Conservation (phyloP, 2,888 invertebrate genomes). For the Athalia cordata region DNA sequence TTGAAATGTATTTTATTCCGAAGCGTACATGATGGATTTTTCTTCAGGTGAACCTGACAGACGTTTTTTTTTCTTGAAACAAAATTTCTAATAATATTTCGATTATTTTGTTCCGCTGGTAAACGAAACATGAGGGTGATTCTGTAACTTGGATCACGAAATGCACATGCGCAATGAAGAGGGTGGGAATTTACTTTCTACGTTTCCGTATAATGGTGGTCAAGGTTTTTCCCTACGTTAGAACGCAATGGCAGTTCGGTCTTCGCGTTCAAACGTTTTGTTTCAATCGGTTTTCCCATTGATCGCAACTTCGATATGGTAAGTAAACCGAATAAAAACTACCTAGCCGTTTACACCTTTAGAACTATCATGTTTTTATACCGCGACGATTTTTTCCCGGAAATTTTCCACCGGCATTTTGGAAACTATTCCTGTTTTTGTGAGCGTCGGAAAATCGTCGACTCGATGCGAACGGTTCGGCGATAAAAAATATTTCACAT, state of each 20-base stretch:
- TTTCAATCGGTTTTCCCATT: constrained; percentile 14
- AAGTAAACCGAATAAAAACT: not conserved
- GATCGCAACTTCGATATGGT: constrained; percentile 2
- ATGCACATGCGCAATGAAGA: constrained; percentile 4
- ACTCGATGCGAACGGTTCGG: too few relatives aligned
- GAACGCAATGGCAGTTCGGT: constrained; percentile 26
- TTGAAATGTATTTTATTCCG: not conserved
- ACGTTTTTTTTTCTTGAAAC: not conserved
- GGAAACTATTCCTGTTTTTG: too few relatives aligned
- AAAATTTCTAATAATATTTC: not conserved
- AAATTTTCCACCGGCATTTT: too few relatives aligned
- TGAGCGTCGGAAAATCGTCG: too few relatives aligned
- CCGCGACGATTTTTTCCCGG: too few relatives aligned
- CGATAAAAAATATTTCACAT: too few relatives aligned
- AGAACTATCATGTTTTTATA: too few relatives aligned
- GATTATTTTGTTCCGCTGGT: too few relatives aligned
- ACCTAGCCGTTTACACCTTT: too few relatives aligned
- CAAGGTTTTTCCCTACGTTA: constrained; percentile 5
- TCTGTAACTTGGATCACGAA: not conserved
- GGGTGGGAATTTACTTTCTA: not conserved
- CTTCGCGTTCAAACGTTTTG: constrained; percentile 29
- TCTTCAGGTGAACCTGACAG: not conserved
- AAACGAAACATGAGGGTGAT: too few relatives aligned
- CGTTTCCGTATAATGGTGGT: constrained; percentile 21
- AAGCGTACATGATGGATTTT: not conserved